Conservation (phyloP, 1,140 invertebrate species). For the Halyomorpha halys region DNA sequence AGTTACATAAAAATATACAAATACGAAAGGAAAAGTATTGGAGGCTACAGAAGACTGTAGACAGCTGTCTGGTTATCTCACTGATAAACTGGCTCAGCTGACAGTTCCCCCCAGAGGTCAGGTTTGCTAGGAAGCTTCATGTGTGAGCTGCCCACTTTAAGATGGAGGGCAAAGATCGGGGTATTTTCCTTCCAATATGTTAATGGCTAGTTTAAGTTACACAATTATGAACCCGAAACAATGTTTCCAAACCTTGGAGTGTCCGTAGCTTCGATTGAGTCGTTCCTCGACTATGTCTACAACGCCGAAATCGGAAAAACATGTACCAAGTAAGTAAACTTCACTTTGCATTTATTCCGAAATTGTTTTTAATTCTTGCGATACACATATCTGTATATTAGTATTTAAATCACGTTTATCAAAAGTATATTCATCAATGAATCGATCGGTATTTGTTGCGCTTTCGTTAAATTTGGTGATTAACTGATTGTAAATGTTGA, state of each 20-base stretch:
- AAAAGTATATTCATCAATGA: too few relatives aligned
- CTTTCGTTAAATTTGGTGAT: too few relatives aligned
- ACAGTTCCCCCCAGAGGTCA: conserved; percentile 2
- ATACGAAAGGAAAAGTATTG: too few relatives aligned
- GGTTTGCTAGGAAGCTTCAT: conserved; percentile 7
- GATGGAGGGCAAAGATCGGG: conserved; percentile 10
- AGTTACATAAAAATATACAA: too few relatives aligned
- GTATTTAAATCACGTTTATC: too few relatives aligned
- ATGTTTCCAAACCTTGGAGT: conserved; percentile 2
- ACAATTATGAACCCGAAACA: conserved; percentile 4
- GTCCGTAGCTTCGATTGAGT: background rate
- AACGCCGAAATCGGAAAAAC: conserved; percentile 23
- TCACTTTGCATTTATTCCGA: background rate
- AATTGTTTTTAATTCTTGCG: background rate
- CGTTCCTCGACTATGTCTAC: conserved; percentile 20
- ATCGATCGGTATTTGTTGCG: too few relatives aligned
- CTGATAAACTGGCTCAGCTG: conserved; percentile 13
- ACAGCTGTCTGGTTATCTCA: conserved; percentile 8
- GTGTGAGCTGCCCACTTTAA: conserved; percentile 12
- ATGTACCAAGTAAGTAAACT: conserved; percentile 25
- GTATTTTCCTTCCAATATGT: conserved; percentile 13
- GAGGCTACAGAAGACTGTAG: too few relatives aligned
- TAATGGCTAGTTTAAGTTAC: conserved; percentile 10
- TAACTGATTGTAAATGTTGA: too few relatives aligned
- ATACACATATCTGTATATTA: too few relatives aligned